Percentiles rank a stretch among this genome's conserved stretches.
Conservation (phyloP, 2,797 vertebrate species). For the Amniataba percoides region DNA sequence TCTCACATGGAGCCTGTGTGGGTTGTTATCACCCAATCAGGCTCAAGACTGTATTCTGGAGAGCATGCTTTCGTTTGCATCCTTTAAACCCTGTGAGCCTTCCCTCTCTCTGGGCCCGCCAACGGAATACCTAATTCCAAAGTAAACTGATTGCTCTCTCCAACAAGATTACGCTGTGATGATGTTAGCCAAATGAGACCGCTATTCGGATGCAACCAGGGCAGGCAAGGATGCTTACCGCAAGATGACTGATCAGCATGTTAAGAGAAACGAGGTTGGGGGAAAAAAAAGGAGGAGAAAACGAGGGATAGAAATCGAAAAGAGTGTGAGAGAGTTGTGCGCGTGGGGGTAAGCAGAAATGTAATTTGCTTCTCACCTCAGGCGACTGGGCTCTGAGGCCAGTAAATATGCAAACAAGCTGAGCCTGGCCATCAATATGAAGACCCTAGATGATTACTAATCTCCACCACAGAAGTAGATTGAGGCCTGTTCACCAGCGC, state of each 20-base stretch:
- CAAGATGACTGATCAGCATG: slow-evolving; percentile 86
- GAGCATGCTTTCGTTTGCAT: slow-evolving; percentile 85
- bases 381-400: slow-evolving; percentile 85
- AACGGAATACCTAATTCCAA: slow-evolving; percentile 87
- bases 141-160: slow-evolving; percentile 87
- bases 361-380: slow-evolving; percentile 89
- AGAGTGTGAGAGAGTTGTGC: slow-evolving; percentile 79
- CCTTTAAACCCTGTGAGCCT: slow-evolving; percentile 84
- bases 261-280: slow-evolving; percentile 83
- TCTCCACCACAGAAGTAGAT: slow-evolving; percentile 83
- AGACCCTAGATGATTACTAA: slow-evolving; percentile 87
- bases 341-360: slow-evolving; percentile 85
- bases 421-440: slow-evolving; percentile 87
- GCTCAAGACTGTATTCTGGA: slow-evolving; percentile 82
- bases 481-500: slow-evolving; percentile 75
- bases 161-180: slow-evolving; percentile 85
- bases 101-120: slow-evolving; percentile 81
- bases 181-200: slow-evolving; percentile 86
- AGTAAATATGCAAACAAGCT: slow-evolving; percentile 88
- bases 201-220: slow-evolving; percentile 81
- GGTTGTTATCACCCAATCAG: slow-evolving; percentile 84
- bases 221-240: slow-evolving; percentile 80
- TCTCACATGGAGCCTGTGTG: slow-evolving; percentile 84
- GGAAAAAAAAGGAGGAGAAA: slow-evolving; percentile 59
- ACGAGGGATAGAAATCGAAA: slow-evolving; percentile 77